Base-by-base conservation (phyloP, 2,113 vertebrate genomes). In the Macrotis lagotis region DNA sequence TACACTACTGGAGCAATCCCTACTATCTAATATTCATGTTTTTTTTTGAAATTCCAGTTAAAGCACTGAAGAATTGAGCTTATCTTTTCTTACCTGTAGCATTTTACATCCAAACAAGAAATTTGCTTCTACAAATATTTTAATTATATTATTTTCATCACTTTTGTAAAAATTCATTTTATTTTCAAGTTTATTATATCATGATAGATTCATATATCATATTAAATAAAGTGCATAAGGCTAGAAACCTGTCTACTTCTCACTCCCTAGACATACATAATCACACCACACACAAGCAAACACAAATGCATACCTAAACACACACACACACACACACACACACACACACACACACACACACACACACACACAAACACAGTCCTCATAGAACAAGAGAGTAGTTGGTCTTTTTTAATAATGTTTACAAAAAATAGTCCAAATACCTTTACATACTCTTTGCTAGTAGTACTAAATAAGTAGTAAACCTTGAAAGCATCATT, bases 1-100 rank as follows among this genome's bases (percentile, higher is more conserved):
- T 97, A 31, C 28, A 59, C 49, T 91, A 52, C 51, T 95, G 83
- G 88, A 95, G 93, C 97, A 97, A 95, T 95, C 93, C 90, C 93
- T 95, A 93, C 26, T 94, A 97, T 91, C 92, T 91, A 95, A 89
- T n/a, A 96, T 51, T 94, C 66, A 90, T 8, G 74, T 91, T 89
- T 93, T 91, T 89, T 93, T 95, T 93, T 66, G 91, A 88, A 51
- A 26, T 9, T 31, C 50, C 48, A 95, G 59, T 94, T 5, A 96
- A 96, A 96, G 53, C 52, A 94, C 83, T 26, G 26, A 48, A 49
- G 48, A 90, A 90, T 14, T 90, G 47, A 90, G 24, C 8, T 49
- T 9, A 16, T 90, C 47, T 49, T 49, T 89, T 89, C 22, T 66
- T 16, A 44, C 16, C 37, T 83, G 37, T 22, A 74, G 59, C 22